Percentiles rank a stretch among this genome's conserved stretches.
Conservation (phyloP, 2,797 vertebrate genomes). For the Lagodon rhomboides region DNA sequence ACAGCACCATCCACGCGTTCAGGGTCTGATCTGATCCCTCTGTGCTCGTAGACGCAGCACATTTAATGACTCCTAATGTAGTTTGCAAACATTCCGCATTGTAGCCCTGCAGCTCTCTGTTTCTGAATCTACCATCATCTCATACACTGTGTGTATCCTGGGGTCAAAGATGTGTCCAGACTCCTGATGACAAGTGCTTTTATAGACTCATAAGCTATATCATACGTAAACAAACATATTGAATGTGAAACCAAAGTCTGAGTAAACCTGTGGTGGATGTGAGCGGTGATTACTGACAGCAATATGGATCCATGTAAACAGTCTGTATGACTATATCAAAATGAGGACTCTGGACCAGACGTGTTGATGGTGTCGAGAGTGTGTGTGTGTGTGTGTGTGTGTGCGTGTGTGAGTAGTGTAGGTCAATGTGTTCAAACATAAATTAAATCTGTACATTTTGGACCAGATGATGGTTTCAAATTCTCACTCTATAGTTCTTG, state of each 20-base stretch:
- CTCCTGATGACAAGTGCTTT: slow-evolving; percentile 70
- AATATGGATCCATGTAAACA: slow-evolving; percentile 56
- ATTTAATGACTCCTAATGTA: slow-evolving; percentile 60
- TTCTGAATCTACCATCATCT: slow-evolving; percentile 60
- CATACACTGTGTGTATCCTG: slow-evolving; percentile 67
- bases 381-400: slow-evolving; percentile 10
- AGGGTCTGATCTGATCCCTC: slow-evolving; percentile 51
- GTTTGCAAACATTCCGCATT: slow-evolving; percentile 75
- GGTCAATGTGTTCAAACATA: slow-evolving; percentile 33
- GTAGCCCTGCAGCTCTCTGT: slow-evolving; percentile 63
- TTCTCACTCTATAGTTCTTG: slow-evolving; percentile 51
- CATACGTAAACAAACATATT: slow-evolving; percentile 58
- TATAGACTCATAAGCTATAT: slow-evolving; percentile 65
- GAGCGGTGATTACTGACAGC: slow-evolving; percentile 31
- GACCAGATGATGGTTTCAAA: slow-evolving; percentile 23
- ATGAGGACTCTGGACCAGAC: slow-evolving; percentile 44
- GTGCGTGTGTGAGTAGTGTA: slow-evolving; percentile 15
- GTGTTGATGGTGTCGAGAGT: slow-evolving; percentile 38
- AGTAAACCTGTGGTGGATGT: slow-evolving; percentile 39
- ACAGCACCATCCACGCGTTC: slow-evolving; percentile 28
- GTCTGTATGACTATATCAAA: slow-evolving; percentile 24
- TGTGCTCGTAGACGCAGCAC: slow-evolving; percentile 64
- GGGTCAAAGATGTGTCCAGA: slow-evolving; percentile 53
- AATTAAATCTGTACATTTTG: slow-evolving; percentile 46
- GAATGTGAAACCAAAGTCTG: slow-evolving; percentile 70